phyloP scores from a whole-genome alignment of 2,113 vertebrate species.

The Mormoops blainvillei region DNA sequence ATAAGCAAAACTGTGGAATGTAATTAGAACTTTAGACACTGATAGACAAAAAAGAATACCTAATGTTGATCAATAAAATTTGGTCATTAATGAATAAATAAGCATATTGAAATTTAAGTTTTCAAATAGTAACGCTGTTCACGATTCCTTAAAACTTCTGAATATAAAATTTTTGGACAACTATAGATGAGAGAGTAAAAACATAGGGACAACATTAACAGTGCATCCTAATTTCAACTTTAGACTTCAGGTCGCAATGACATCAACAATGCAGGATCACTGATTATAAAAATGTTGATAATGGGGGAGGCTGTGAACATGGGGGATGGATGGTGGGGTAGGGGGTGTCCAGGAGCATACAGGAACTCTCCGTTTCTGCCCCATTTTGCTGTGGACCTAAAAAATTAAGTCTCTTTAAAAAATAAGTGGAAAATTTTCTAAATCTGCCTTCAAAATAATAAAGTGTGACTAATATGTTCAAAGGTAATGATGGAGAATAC shows the following conservation, averaged over 20 bases:
- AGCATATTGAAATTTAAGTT: slow-evolving; percentile 6
- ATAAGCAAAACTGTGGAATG: neutral
- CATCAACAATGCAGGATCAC: neutral
- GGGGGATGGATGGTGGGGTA: too few relatives aligned
- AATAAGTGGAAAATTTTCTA: neutral
- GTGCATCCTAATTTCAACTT: neutral
- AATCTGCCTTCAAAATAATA: neutral
- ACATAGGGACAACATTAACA: neutral
- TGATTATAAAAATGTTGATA: neutral
- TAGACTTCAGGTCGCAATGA: neutral
- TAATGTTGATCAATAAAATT: neutral
- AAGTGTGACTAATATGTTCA: neutral
- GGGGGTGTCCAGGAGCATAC: too few relatives aligned
- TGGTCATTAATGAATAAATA: slow-evolving; percentile 3
- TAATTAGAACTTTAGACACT: neutral
- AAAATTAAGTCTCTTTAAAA: neutral
- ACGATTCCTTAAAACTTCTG: neutral
- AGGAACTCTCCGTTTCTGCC: neutral
- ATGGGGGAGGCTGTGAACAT: neutral
- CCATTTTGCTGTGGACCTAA: neutral
- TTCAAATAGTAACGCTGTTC: neutral
- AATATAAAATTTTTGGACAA: neutral
- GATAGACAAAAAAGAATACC: neutral
- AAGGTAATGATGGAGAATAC: neutral
- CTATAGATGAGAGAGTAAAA: neutral